phyloP scores from a whole-genome alignment of 2,888 invertebrate genomes.

The Acleris cristana region DNA sequence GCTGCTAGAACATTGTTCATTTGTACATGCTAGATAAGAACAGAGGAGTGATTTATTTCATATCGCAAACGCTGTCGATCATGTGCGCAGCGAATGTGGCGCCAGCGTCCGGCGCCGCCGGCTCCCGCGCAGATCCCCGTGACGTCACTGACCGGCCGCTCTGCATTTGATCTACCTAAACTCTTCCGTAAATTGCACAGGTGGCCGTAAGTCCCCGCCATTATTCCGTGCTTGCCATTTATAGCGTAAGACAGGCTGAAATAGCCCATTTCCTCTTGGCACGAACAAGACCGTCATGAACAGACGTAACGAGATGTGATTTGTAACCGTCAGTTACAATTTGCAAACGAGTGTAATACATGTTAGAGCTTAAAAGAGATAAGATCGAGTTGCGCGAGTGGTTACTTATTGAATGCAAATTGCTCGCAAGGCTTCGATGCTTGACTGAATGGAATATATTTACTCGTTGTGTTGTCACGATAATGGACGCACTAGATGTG shows the following conservation, averaged over 20 bases:
- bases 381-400: constrained; percentile 65
- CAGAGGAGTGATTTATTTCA: constrained; percentile 70
- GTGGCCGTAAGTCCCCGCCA: constrained; percentile 37
- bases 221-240: constrained; percentile 45
- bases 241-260: constrained; percentile 46
- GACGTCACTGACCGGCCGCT: constrained; percentile 57
- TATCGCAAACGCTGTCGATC: constrained; percentile 64
- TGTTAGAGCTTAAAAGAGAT: constrained; percentile 65
- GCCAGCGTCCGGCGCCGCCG: constrained; percentile 61
- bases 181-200: constrained; percentile 43
- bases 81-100: constrained; percentile 78
- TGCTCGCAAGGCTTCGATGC: constrained; percentile 52
- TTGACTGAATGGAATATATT: constrained; percentile 66
- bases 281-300: constrained; percentile 40
- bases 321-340: constrained; percentile 73
- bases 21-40: constrained; percentile 52
- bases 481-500: constrained; percentile 46
- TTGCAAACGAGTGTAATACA: constrained; percentile 76
- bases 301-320: constrained; percentile 60
- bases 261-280: constrained; percentile 51
- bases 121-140: constrained; percentile 63
- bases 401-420: constrained; percentile 75
- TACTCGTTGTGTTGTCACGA: constrained; percentile 69
- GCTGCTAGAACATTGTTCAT: constrained; percentile 46
- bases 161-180: constrained; percentile 1